Evolutionary conservation across 2,888 invertebrate species (phyloP), one percentile per base, ranked within the genome.

Genomic region (Tholera decimalis): DNA sequence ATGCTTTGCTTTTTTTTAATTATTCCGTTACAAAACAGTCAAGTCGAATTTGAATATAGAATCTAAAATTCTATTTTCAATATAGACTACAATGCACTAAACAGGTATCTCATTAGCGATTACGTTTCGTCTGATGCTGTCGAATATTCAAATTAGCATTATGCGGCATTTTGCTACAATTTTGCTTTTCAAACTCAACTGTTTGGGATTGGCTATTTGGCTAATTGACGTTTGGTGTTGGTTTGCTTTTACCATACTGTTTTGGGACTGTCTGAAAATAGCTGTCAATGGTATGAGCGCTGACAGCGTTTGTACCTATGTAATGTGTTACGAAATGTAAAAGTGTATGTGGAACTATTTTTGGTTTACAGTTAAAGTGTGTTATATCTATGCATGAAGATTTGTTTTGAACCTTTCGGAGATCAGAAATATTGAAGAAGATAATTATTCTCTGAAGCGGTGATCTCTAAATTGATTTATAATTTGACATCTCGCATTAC

Each of bases 71-170:
- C 3, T 54, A 47, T 43, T 53, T 47, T 47, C 0, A 18, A 33
- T 18, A n/a, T 9, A 13, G 22, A 33, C 26, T n/a, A 56, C 26
- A 41, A 18, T 51, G 9, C 5, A 28, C 3, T 30, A 6, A 18
- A n/a, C 24, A 50, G 33, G 18, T 33, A 41, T 26, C 70, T 70
- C 33, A 78, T 78, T 78, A 73, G 35, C 47, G 51, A 73, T 73
- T 59, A 56, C 28, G 30, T 59, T 44, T 65, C 22, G 74, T 53
- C 43, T 59, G 65, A 11, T 64, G 67, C 26, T 43, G 3, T 5
- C 30, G 39, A 46, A 71, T 18, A 41, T 26, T 39, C 47, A 22
- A 24, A 44, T 44, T 44, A 43, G 13, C 43, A 43, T 43, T 43
- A 22, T 43, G 43, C 24, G 26, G 22, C 33, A 55, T 50, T 73